A percentile compares a stretch with the other conserved stretches of the same genome.
Conservation (phyloP, 2,797 vertebrate species). For the Ispidina lecontei region DNA sequence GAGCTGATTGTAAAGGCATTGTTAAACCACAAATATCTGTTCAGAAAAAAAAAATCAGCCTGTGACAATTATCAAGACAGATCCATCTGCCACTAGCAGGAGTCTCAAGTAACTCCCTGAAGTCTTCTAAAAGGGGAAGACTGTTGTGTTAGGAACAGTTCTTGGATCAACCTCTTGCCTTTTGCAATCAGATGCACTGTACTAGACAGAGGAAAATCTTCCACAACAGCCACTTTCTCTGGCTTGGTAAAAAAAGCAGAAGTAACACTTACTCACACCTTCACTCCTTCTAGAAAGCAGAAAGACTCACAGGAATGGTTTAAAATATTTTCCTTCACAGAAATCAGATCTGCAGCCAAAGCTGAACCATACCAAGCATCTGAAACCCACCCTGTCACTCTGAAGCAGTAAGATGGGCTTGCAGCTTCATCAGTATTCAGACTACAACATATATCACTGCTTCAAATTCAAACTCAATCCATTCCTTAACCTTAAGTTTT, state of each 20-base stretch:
- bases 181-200: background rate
- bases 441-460: background rate
- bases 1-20: constrained; percentile 69
- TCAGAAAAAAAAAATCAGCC: constrained; percentile 36
- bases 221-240: background rate
- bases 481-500: background rate
- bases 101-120: background rate
- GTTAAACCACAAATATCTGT: constrained; percentile 67
- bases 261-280: background rate
- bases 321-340: background rate
- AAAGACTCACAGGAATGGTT: background rate
- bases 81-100: constrained; percentile 24
- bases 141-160: background rate
- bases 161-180: background rate
- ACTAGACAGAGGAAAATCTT: background rate
- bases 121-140: background rate
- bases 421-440: background rate
- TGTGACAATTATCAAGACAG: constrained; percentile 42
- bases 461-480: background rate
- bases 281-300: background rate
- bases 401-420: background rate
- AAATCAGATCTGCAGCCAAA: background rate
- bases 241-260: background rate
- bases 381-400: background rate
- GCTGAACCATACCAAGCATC: background rate